phyloP scores from a whole-genome alignment of 1,140 invertebrate species.

The Acromyrmex charruanus region DNA sequence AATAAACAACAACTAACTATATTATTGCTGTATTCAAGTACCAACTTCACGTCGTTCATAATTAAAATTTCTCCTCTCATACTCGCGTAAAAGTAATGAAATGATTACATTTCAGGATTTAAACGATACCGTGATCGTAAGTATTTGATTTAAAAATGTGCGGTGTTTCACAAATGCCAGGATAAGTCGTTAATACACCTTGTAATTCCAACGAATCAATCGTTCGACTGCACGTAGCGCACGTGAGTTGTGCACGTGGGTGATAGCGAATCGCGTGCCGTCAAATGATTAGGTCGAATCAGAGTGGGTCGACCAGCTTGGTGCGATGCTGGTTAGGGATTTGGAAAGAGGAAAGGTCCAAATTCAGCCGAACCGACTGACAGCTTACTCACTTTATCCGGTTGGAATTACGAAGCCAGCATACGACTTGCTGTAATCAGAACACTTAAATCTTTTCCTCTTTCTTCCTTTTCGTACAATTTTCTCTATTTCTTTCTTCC shows the following conservation, averaged over 20 bases:
- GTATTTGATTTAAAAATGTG: background rate
- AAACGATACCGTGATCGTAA: background rate
- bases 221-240: conserved; percentile 17
- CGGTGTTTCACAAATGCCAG: background rate
- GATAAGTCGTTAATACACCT: conserved; percentile 30
- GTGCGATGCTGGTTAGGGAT: background rate
- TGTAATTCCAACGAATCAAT: conserved; percentile 70
- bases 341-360: conserved; percentile 31
- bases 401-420: conserved; percentile 68
- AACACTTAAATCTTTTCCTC: conserved; percentile 42
- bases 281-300: conserved; percentile 73
- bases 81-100: background rate
- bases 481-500: conserved; percentile 6
- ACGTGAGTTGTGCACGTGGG: conserved; percentile 6
- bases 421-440: conserved; percentile 64
- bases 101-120: background rate
- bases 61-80: background rate
- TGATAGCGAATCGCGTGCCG: conserved; percentile 65
- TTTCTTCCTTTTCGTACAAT: background rate
- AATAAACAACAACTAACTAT: background rate
- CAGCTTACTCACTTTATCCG: conserved; percentile 73
- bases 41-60: background rate
- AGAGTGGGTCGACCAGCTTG: conserved; percentile 33
- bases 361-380: conserved; percentile 65
- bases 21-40: background rate